Conservation (phyloP, 2,797 vertebrate genomes). For the Stomatorhinus walkeri region DNA sequence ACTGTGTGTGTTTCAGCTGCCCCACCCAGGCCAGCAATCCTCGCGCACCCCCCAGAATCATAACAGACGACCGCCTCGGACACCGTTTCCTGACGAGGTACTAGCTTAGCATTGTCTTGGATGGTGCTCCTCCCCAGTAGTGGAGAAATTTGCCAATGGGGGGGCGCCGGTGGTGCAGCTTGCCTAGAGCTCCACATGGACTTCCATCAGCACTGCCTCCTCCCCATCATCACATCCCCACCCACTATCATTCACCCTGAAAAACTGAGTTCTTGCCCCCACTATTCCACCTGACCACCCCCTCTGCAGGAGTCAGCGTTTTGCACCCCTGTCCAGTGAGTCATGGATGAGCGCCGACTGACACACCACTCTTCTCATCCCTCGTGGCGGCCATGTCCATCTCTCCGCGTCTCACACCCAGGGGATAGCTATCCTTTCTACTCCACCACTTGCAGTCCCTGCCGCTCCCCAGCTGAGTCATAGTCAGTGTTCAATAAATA, state of each 20-base stretch:
- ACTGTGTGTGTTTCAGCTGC: neutral
- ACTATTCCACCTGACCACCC: neutral
- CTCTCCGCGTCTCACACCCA: neutral
- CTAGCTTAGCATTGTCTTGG: neutral
- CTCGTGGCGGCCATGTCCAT: neutral
- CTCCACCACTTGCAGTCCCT: neutral
- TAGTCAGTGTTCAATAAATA: constrained; percentile 6
- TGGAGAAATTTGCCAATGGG: neutral
- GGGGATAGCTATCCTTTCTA: neutral
- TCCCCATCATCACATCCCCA: neutral
- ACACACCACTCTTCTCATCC: neutral
- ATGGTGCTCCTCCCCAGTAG: neutral
- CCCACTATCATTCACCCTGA: neutral
- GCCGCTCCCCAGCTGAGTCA: neutral
- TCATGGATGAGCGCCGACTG: neutral
- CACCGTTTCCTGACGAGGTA: neutral
- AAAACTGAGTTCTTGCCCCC: neutral
- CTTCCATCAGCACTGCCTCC: neutral
- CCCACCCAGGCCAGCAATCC: neutral
- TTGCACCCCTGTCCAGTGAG: neutral
- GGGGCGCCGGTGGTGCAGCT: neutral
- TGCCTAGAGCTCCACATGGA: neutral
- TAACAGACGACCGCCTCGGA: neutral
- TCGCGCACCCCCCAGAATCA: neutral
- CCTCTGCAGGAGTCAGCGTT: neutral